These are phyloP conservation scores for Dromococcyx pavoninus DNA, from an alignment of 2,797 vertebrate species.

Conservation along the genomic window DNA sequence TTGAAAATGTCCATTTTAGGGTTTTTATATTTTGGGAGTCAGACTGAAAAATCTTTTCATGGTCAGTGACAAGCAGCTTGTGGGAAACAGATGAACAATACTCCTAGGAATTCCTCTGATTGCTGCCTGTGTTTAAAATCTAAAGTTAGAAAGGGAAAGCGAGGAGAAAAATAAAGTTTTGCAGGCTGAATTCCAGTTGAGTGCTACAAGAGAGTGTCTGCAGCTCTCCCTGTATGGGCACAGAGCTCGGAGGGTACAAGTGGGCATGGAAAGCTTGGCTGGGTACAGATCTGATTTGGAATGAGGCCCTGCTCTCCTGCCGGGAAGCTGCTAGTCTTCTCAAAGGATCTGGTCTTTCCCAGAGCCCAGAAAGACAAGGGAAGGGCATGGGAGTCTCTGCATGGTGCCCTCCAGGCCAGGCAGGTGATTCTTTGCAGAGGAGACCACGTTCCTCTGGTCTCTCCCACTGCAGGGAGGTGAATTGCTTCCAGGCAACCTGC, in stretches of 20 bases:
- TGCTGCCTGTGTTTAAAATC: conserved; percentile 62
- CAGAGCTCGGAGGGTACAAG: background rate
- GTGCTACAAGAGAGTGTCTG: background rate
- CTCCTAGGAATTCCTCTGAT: conserved; percentile 58
- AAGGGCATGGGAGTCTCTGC: background rate
- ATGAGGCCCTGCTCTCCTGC: background rate
- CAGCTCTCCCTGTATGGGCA: conserved; percentile 52
- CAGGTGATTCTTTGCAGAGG: background rate
- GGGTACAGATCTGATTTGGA: background rate
- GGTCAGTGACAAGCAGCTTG: conserved; percentile 51
- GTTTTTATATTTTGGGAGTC: conserved; percentile 39
- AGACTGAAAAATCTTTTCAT: conserved; percentile 12
- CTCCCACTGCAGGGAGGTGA: background rate
- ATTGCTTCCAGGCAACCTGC: background rate
- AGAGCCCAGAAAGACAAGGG: background rate
- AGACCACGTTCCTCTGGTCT: accelerated
- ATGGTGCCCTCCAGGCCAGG: background rate
- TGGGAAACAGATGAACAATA: conserved; percentile 65
- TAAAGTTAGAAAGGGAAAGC: conserved; percentile 35
- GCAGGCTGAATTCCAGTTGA: conserved; percentile 38
- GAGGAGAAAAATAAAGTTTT: background rate
- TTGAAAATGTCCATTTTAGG: conserved; percentile 67
- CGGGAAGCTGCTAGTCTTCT: background rate
- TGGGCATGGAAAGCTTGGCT: background rate
- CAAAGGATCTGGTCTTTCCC: background rate